Conservation (phyloP, 2,797 vertebrate species). For the Psittacula echo region DNA sequence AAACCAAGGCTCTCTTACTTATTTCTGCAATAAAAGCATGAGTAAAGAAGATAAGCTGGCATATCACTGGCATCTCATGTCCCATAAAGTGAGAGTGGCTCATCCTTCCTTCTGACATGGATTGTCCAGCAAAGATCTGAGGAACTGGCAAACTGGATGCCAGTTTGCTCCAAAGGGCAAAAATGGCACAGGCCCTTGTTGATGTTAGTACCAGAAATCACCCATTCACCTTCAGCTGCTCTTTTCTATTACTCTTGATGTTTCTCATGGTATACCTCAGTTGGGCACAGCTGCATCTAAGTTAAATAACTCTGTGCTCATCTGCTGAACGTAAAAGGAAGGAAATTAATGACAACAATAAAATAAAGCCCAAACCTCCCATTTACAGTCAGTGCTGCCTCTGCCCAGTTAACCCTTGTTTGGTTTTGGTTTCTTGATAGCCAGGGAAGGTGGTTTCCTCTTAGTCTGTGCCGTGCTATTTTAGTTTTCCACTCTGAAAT, state of each 20-base stretch:
- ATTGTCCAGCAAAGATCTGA: neutral
- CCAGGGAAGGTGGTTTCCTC: neutral
- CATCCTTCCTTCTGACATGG: neutral
- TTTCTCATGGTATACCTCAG: neutral
- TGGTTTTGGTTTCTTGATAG: conserved; percentile 15
- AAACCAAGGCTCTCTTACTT: neutral
- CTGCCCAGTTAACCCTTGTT: conserved; percentile 49
- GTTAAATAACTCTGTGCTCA: conserved; percentile 24
- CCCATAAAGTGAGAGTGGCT: neutral
- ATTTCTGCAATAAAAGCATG: neutral
- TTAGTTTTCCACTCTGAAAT: neutral
- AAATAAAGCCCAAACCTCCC: conserved; percentile 32
- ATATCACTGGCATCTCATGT: neutral
- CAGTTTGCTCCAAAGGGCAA: neutral
- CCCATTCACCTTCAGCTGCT: neutral
- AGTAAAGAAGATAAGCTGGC: neutral
- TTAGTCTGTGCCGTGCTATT: neutral
- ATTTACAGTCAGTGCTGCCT: neutral
- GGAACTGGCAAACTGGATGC: fast-evolving
- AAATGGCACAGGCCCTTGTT: neutral
- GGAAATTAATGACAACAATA: conserved; percentile 56
- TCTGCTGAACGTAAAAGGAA: conserved; percentile 59
- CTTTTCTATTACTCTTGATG: neutral
- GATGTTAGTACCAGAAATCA: neutral
- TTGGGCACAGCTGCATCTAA: neutral